A percentile compares a stretch with the other conserved stretches of the same genome.
phyloP scores from a whole-genome alignment of 30 jellyfish, hydroid and myxozoan genomes.

The Hydractinia symbiolongicarpus region DNA sequence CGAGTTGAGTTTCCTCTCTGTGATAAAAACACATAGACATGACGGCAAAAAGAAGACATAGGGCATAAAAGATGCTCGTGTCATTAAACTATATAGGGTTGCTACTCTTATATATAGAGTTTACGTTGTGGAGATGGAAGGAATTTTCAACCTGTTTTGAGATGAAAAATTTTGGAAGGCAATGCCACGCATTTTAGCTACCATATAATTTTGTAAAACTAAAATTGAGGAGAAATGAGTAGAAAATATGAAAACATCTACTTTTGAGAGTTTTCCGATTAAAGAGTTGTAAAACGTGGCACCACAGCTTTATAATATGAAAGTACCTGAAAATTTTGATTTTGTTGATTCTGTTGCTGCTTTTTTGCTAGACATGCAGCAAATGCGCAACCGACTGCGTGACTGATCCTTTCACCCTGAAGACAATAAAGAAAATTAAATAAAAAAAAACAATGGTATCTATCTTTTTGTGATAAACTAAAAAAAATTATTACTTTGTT shows the following conservation, averaged over 20 bases:
- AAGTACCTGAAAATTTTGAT: constrained; percentile 78
- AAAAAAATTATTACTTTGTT: neutral
- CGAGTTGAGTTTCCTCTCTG: constrained; percentile 86
- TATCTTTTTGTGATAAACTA: neutral
- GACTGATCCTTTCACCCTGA: constrained; percentile 96
- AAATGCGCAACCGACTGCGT: constrained; percentile 99
- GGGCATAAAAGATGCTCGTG: too few relatives aligned
- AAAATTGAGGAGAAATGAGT: too few relatives aligned
- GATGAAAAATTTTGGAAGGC: too few relatives aligned
- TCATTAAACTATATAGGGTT: too few relatives aligned
- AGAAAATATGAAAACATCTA: too few relatives aligned
- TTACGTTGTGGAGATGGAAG: too few relatives aligned
- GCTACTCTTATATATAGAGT: neutral
- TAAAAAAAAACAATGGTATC: neutral
- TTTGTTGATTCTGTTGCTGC: constrained; percentile 82
- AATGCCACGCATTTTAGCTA: too few relatives aligned
- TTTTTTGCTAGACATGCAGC: constrained; percentile 92
- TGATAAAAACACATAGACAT: neutral
- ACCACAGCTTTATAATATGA: neutral
- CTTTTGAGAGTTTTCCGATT: too few relatives aligned
- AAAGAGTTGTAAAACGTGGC: too few relatives aligned
- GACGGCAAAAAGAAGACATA: too few relatives aligned
- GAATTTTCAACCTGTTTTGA: too few relatives aligned
- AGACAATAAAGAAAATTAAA: neutral
- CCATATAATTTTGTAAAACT: too few relatives aligned